phyloP scores from a whole-genome alignment of 2,113 vertebrate genomes.

The Macquaria ambigua region DNA sequence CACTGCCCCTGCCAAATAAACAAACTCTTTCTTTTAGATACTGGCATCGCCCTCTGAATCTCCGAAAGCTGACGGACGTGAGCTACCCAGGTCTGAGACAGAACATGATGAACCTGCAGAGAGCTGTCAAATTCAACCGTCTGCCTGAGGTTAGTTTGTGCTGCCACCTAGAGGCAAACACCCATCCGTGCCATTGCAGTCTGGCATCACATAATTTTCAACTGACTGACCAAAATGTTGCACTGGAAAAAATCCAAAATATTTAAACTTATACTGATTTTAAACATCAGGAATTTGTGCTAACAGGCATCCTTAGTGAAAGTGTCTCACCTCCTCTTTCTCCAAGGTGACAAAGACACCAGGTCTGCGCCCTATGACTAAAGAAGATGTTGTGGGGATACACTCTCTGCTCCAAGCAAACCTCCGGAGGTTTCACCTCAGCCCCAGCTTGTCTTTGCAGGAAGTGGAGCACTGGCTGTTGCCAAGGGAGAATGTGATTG shows the following conservation, averaged over 20 bases:
- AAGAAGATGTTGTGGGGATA: slow-evolving; percentile 85
- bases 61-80: slow-evolving; percentile 93
- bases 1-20: background rate
- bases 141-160: slow-evolving; percentile 90
- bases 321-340: background rate
- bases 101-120: slow-evolving; percentile 94
- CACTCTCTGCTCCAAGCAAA: slow-evolving; percentile 87
- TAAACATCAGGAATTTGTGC: background rate
- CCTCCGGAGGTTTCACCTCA: slow-evolving; percentile 90
- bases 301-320: background rate
- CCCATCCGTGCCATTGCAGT: background rate
- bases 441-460: slow-evolving; percentile 85
- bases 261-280: background rate
- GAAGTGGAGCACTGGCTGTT: slow-evolving; percentile 95
- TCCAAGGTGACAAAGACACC: slow-evolving; percentile 88
- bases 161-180: slow-evolving; percentile 57
- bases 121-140: slow-evolving; percentile 92
- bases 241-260: background rate
- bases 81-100: slow-evolving; percentile 91
- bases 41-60: slow-evolving; percentile 94
- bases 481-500: slow-evolving; percentile 92
- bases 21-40: slow-evolving; percentile 80
- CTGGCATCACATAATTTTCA: background rate
- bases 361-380: slow-evolving; percentile 90
- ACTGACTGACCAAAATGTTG: background rate